Conservation (phyloP, 2,113 vertebrate genomes). For the Pangasianodon hypophthalmus region DNA sequence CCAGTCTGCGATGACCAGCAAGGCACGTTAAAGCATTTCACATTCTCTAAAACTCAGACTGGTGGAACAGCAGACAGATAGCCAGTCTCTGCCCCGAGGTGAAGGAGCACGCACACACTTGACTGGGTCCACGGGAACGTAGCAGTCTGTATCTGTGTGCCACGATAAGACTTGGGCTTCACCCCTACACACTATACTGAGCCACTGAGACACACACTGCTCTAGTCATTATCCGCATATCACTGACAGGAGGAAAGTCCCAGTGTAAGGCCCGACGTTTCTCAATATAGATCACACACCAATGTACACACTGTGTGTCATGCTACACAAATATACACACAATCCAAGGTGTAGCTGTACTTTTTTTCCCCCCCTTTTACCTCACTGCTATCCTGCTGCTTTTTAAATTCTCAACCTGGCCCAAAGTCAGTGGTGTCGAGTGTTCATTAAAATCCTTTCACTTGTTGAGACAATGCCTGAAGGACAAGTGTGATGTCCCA, state of each 20-base stretch:
- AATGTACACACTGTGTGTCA: neutral
- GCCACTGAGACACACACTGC: slow-evolving; percentile 29
- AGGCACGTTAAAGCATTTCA: neutral
- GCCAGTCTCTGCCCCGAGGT: slow-evolving; percentile 22
- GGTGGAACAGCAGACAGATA: slow-evolving; percentile 19
- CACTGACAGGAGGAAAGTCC: slow-evolving; percentile 34
- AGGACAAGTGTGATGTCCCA: slow-evolving; percentile 54
- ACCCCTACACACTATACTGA: slow-evolving; percentile 10
- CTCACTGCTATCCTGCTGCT: neutral
- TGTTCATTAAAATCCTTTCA: slow-evolving; percentile 61
- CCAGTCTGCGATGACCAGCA: neutral
- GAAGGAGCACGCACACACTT: neutral
- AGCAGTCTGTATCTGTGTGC: slow-evolving; percentile 44
- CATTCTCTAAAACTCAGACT: neutral
- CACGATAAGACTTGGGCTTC: slow-evolving; percentile 34
- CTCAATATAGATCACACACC: slow-evolving; percentile 46
- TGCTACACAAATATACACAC: slow-evolving; percentile 10
- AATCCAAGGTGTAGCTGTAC: neutral
- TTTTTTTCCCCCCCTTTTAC: neutral
- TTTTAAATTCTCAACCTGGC: slow-evolving; percentile 44
- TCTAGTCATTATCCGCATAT: slow-evolving; percentile 48
- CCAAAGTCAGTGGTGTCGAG: slow-evolving; percentile 47
- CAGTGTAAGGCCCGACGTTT: neutral
- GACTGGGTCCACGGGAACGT: neutral
- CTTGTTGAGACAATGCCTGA: slow-evolving; percentile 55